phyloP scores from a whole-genome alignment of 1,140 invertebrate species.

The Pomphorhynchus laevis region DNA sequence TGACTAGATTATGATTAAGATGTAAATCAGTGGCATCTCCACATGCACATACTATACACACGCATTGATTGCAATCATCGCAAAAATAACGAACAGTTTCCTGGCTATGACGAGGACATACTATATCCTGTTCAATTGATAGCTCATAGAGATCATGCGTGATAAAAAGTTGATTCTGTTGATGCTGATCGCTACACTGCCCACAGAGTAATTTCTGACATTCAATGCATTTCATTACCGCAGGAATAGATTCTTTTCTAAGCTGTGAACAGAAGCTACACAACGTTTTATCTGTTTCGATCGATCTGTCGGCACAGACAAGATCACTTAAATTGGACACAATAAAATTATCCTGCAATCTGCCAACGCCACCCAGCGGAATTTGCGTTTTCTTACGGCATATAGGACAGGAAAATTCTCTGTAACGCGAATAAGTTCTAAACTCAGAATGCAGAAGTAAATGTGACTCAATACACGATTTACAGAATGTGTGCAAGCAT shows the following conservation, averaged over 20 bases:
- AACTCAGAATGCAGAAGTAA: too few species aligned
- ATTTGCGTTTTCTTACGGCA: slow-evolving; percentile 21
- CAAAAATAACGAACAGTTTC: slow-evolving; percentile 21
- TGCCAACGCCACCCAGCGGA: slow-evolving; percentile 20
- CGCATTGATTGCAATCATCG: slow-evolving; percentile 20
- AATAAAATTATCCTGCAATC: slow-evolving; percentile 22
- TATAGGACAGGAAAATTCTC: slow-evolving; percentile 21
- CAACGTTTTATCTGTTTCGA: too few species aligned
- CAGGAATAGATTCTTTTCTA: too few species aligned
- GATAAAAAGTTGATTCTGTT: slow-evolving; percentile 19
- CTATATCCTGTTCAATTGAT: slow-evolving; percentile 21
- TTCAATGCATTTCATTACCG: slow-evolving; percentile 21
- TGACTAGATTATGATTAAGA: slow-evolving; percentile 20
- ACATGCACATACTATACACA: slow-evolving; percentile 20
- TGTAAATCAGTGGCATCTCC: slow-evolving; percentile 22
- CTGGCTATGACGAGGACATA: slow-evolving; percentile 18
- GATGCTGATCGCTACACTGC: slow-evolving; percentile 18
- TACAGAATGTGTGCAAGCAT: slow-evolving; percentile 65
- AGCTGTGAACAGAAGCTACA: too few species aligned
- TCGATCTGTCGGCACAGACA: slow-evolving; percentile 15
- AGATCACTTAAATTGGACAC: slow-evolving; percentile 20
- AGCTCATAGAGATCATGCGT: slow-evolving; percentile 20
- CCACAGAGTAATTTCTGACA: slow-evolving; percentile 21
- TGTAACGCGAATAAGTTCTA: slow-evolving; percentile 19
- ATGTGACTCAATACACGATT: slow-evolving; percentile 34